Evolutionary conservation across 2,888 invertebrate species (phyloP), one percentile per base, ranked within the genome.

Genomic region (Latheticus oryzae): DNA sequence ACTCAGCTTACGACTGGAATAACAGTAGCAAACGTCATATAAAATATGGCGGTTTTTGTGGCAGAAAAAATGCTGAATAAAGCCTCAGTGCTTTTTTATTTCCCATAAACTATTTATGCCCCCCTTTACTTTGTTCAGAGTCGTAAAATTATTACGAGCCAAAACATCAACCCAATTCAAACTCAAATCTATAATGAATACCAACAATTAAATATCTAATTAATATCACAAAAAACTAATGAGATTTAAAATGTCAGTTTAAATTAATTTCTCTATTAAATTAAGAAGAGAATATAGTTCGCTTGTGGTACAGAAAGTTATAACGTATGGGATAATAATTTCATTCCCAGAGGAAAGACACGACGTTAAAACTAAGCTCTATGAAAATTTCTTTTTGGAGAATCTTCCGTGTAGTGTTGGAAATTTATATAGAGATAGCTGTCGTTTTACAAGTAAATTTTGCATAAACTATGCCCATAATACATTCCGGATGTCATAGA

Each of bases 51-150:
- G 11, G n/a, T 45, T 35, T 50, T 37, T 37, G 37, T 17, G 30
- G 37, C 7, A 28, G 51, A 19, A 51, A n/a, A 51, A 51, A 51
- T 51, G 51, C 13, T 21, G 51, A 51, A 51, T 51, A 38, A 40
- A 51, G 38, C 51, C 30, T 28, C 51, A 38, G 12, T 51, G 38
- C 30, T 51, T 51, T 50, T 51, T 38, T 51, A 51, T 38, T 13
- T 21, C 21, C 28, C 51, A 40, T 51, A 51, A 51, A 51, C 51
- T 30, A 51, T 51, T 51, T 51, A 51, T 51, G 51, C 12, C 28
- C 40, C 51, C 40, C 51, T 28, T 51, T 51, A 51, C 51, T 38
- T 51, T 51, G 51, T 51, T 19, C 13, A 28, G 17, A 9, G 51
- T 9, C 19, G 38, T 51, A 51, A 51, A 51, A 51, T 23, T 51